Percentiles rank a stretch among this genome's conserved stretches.
Evolutionary conservation across 2,888 invertebrate genomes (phyloP).

Genomic region (Drosophila neoperkinsi): DNA sequence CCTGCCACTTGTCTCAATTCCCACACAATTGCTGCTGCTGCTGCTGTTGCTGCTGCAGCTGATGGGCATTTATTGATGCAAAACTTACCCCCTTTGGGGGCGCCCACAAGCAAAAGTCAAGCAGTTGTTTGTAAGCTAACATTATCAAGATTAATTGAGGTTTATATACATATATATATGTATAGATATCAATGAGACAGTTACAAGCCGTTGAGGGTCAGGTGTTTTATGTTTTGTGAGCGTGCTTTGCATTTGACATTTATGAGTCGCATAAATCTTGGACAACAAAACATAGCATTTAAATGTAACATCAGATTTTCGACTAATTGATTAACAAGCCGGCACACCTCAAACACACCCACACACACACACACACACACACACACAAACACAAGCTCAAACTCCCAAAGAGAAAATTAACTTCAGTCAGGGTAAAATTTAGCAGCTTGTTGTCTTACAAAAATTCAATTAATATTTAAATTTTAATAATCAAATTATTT

Average conservation of each 20-base stretch:
- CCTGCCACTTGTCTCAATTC: slow-evolving; percentile 63
- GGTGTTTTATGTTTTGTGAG: slow-evolving; percentile 12
- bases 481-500: slow-evolving; percentile 81
- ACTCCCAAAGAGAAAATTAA: slow-evolving; percentile 21
- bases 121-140: slow-evolving; percentile 55
- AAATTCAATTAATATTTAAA: slow-evolving; percentile 80
- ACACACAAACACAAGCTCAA: slow-evolving; percentile 1
- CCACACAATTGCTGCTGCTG: slow-evolving; percentile 34
- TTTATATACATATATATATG: slow-evolving; percentile 22
- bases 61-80: slow-evolving; percentile 57
- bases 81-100: too few relatives aligned
- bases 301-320: slow-evolving; percentile 69
- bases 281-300: slow-evolving; percentile 45
- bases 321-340: slow-evolving; percentile 69
- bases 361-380: background rate
- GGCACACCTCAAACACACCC: slow-evolving; percentile 15
- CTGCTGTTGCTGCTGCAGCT: slow-evolving; percentile 47
- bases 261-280: slow-evolving; percentile 76
- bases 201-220: slow-evolving; percentile 24
- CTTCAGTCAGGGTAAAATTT: background rate
- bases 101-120: slow-evolving; percentile 47
- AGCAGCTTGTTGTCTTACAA: slow-evolving; percentile 12
- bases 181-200: slow-evolving; percentile 25
- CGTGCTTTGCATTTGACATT: slow-evolving; percentile 72
- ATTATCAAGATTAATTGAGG: slow-evolving; percentile 69